These are phyloP conservation scores for Mastigias papua DNA, from an alignment of 30 jellyfish, hydroid and myxozoan species.

Conservation along the genomic window DNA sequence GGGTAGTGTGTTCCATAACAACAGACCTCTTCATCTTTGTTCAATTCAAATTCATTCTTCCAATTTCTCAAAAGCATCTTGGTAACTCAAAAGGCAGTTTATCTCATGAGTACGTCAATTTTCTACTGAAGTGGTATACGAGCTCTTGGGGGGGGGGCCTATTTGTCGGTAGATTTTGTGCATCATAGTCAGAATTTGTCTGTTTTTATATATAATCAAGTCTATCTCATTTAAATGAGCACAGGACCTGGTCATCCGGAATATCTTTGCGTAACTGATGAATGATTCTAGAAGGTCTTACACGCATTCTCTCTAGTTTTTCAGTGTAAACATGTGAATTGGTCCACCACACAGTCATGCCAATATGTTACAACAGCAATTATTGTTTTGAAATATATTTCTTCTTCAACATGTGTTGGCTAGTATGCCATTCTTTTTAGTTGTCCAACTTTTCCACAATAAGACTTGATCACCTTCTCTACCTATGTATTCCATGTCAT, in stretches of 20 bases:
- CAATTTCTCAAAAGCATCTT: conserved; percentile 28
- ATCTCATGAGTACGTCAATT: conserved; percentile 14
- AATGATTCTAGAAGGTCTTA: not conserved
- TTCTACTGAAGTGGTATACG: conserved; percentile 32
- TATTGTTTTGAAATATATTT: conserved; percentile 5
- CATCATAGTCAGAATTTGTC: not conserved
- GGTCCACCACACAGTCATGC: not conserved
- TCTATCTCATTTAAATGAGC: conserved; percentile 17
- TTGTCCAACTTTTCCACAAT: conserved; percentile 16
- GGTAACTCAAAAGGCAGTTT: conserved; percentile 25
- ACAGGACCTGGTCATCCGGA: not conserved
- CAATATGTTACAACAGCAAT: not conserved
- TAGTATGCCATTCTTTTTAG: conserved; percentile 29
- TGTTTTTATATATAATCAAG: not conserved
- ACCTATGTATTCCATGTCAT: conserved; percentile 20
- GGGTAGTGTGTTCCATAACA: conserved; percentile 53
- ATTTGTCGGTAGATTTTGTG: conserved; percentile 33
- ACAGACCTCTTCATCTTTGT: conserved; percentile 42
- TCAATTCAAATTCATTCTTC: conserved; percentile 29
- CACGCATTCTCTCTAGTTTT: not conserved
- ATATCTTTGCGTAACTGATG: not conserved
- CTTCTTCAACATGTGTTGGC: not conserved
- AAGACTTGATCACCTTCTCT: not conserved
- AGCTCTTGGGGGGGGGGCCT: conserved; percentile 56
- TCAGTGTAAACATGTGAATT: not conserved